phyloP scores from a whole-genome alignment of 2,888 invertebrate species.

The Phaonia tiefii region DNA sequence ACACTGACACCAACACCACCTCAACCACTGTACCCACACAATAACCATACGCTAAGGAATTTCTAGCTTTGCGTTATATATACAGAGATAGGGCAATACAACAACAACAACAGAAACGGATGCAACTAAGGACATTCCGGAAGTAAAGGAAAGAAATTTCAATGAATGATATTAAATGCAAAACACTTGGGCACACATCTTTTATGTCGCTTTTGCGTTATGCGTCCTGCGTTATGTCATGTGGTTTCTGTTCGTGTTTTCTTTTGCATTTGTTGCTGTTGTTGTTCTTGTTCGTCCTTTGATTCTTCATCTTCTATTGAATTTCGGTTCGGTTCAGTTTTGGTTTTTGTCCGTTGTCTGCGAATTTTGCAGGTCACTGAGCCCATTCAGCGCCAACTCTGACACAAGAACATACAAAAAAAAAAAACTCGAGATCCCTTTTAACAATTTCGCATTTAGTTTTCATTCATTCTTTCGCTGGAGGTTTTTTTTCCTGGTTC shows the following conservation, averaged over 20 bases:
- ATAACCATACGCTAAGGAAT: constrained; percentile 3
- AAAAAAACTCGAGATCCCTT: not conserved
- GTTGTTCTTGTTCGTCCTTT: constrained; percentile 33
- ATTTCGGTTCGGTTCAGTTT: constrained; percentile 33
- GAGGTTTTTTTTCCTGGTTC: not conserved
- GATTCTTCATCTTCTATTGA: constrained; percentile 30
- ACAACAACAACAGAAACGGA: constrained; percentile 30
- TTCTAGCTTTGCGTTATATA: not conserved
- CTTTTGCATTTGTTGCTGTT: constrained; percentile 15
- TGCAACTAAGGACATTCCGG: constrained; percentile 54
- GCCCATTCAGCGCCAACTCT: constrained; percentile 70
- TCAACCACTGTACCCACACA: not conserved
- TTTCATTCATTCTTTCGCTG: constrained; percentile 17
- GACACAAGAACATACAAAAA: constrained; percentile 44
- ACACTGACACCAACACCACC: constrained; percentile 11
- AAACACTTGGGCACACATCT: constrained; percentile 34
- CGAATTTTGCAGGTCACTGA: constrained; percentile 79
- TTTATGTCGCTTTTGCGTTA: not conserved
- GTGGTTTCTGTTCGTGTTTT: constrained; percentile 5
- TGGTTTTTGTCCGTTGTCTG: constrained; percentile 72
- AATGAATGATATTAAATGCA: constrained; percentile 69
- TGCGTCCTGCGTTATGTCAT: not conserved
- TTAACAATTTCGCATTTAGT: constrained; percentile 36
- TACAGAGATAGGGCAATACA: constrained; percentile 20
- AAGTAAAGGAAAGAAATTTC: constrained; percentile 61